Evolutionary conservation across 2,888 invertebrate genomes (phyloP), one percentile per base, ranked within the genome.

Genomic region (Drosophila recens): DNA sequence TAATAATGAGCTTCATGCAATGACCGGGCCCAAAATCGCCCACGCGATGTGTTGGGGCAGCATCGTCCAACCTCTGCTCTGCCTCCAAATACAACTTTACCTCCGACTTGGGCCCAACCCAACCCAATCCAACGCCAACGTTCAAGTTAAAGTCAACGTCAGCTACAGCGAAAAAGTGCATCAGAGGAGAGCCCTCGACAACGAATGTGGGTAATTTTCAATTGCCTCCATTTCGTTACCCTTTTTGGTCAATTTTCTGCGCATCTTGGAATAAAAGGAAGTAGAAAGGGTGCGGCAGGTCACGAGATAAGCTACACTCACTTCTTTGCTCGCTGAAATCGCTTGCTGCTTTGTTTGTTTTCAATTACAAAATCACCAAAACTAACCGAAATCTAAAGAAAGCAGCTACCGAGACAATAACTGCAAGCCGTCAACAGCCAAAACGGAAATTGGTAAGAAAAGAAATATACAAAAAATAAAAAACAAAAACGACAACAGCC

Each of bases 401-500:
- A 67, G 67, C 76, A 56, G 51, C 36, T 48, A 65, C 17, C 52
- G 27, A 58, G 53, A 68, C 68, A 65, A 56, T 65, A 62, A 71
- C 52, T 57, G 53, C 58, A 67, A 65, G 53, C 20, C 59, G 75
- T 70, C 63, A 75, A 72, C 73, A 79, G 62, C 54, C 72, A 57
- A 86, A 88, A 86, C 84, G 84, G 84, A 85, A 85, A 88, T 85
- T 80, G 84, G 87, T 86, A 83, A 80, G 75, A 88, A 54, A 66
- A 70, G 54, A 67, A 73, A 73, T 23, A 75, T 66, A 53, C 72
- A 72, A 38, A 79, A 65, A 67, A 38, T 78, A 65, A 67, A 38
- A 42, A 67, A 33, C 46, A 52, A 36, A 67, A 68, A 52, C 56
- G 77, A 61, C 51, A 66, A 64, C 61, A 59, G 59, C 51, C 51